Base-by-base conservation (phyloP, 2,888 invertebrate species). In the Xylota segnis region DNA sequence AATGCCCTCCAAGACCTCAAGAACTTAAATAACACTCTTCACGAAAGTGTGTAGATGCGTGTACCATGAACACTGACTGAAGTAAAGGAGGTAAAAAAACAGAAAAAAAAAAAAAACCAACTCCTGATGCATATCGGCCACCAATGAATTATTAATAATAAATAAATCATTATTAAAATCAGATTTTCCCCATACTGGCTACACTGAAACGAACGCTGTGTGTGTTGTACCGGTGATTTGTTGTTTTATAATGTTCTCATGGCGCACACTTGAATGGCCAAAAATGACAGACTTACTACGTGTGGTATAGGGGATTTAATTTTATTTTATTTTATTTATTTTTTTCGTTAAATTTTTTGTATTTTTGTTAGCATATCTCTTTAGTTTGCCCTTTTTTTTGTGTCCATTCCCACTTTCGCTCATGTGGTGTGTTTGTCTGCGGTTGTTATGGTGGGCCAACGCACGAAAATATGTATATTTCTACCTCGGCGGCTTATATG, bases 101-200 rank as follows among this genome's bases (percentile, higher is more conserved):
- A n/a, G 40, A 34, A 16, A 4, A 59, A 74, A 52, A 61, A 43
- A 27, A 27, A 16, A 70, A 59, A n/a, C 2, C 0, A 4, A 37
- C 37, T 61, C 61, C 72, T 76, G 76, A 86, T 86, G 72, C 81
- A 82, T 82, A 86, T 82, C 82, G 86, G 71, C 90, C 89, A 89
- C 89, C 89, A 90, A 91, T 91, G 91, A 90, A 90, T 91, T 91
- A 90, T 91, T 91, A 90, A 91, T 90, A 90, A 91, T 90, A 91
- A 91, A 91, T 91, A 91, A 91, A 91, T 91, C 90, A 91, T 89
- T 91, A 91, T 90, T 90, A 90, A 90, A 90, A 89, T 91, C 90
- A 90, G 90, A 91, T 90, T 90, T 90, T 82, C 68, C 76, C 68
- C 63, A 86, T 82, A 61, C 54, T 50, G 50, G 50, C 59, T 54